Evolutionary conservation across 2,888 invertebrate species (phyloP).

Genomic region (Salpingus planirostris): DNA sequence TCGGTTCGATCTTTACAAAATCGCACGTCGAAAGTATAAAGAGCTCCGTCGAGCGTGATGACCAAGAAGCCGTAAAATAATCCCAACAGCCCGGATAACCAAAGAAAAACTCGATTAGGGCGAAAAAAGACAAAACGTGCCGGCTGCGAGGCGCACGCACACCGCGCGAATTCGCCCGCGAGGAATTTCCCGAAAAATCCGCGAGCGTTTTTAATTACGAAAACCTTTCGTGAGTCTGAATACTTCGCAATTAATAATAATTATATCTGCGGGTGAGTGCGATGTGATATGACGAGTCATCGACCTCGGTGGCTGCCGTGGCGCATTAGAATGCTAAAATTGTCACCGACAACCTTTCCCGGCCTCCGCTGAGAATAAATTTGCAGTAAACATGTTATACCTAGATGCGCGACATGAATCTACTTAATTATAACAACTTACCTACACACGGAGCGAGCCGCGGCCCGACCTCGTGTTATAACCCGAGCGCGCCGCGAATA

Average conservation of each 20-base stretch:
- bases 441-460: slow-evolving; percentile 23
- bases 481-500: too few species aligned
- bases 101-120: slow-evolving; percentile 13
- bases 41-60: slow-evolving; percentile 14
- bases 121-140: slow-evolving; percentile 10
- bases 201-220: too few species aligned
- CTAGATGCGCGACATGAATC: slow-evolving; percentile 37
- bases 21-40: slow-evolving; percentile 11
- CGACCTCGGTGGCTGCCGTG: slow-evolving; percentile 25
- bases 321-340: slow-evolving; percentile 30
- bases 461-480: too few species aligned
- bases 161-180: too few species aligned
- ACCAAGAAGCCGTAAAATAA: slow-evolving; percentile 18
- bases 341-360: slow-evolving; percentile 27
- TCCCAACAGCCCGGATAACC: slow-evolving; percentile 11
- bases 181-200: too few species aligned
- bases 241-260: slow-evolving; percentile 26
- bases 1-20: slow-evolving; percentile 11
- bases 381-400: slow-evolving; percentile 38
- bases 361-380: slow-evolving; percentile 34
- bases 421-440: slow-evolving; percentile 38
- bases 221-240: slow-evolving; percentile 7
- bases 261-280: neutral
- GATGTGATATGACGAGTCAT: slow-evolving; percentile 19
- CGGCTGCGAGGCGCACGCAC: slow-evolving; percentile 10